Evolutionary conservation across 2,888 invertebrate species (phyloP).

Genomic region (Ferrisia virgata): DNA sequence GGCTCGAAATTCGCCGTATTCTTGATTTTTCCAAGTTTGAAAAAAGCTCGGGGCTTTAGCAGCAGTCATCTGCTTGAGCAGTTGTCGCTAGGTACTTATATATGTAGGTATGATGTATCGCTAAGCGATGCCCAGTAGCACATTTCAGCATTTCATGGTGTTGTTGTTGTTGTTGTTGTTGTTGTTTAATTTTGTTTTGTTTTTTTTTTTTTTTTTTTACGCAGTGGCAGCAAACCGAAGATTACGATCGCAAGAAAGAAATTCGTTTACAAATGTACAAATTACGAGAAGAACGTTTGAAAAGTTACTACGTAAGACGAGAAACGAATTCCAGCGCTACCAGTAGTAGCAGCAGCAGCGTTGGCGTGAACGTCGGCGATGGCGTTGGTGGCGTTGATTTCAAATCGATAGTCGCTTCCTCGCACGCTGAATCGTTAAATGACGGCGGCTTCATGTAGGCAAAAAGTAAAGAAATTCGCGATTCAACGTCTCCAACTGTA

Average conservation of each 20-base stretch:
- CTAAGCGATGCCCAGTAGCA: too few species aligned
- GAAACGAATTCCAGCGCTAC: too few species aligned
- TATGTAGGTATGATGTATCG: too few species aligned
- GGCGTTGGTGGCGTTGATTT: slow-evolving; percentile 13
- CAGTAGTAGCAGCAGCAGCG: slow-evolving; percentile 46
- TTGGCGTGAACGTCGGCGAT: slow-evolving; percentile 49
- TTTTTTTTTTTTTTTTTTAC: not conserved
- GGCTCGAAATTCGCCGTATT: too few species aligned
- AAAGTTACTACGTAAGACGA: slow-evolving; percentile 66
- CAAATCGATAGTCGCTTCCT: slow-evolving; percentile 27
- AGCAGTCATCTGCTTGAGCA: too few species aligned
- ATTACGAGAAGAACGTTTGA: slow-evolving; percentile 74
- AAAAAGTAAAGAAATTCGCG: slow-evolving; percentile 75
- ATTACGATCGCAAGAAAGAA: slow-evolving; percentile 80
- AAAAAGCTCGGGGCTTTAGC: too few species aligned
- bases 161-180: too few species aligned
- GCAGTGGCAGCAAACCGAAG: slow-evolving; percentile 84
- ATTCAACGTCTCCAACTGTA: slow-evolving; percentile 71
- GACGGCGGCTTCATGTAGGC: slow-evolving; percentile 75
- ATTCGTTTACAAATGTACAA: slow-evolving; percentile 82
- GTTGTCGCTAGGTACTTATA: too few species aligned
- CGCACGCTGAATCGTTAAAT: slow-evolving; percentile 67
- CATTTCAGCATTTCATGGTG: too few species aligned
- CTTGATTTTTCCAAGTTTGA: too few species aligned
- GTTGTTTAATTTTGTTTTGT: too few species aligned